Percentiles rank a stretch among this genome's conserved stretches.
phyloP scores from a whole-genome alignment of 2,113 vertebrate genomes.

The Lipophrys pholis region DNA sequence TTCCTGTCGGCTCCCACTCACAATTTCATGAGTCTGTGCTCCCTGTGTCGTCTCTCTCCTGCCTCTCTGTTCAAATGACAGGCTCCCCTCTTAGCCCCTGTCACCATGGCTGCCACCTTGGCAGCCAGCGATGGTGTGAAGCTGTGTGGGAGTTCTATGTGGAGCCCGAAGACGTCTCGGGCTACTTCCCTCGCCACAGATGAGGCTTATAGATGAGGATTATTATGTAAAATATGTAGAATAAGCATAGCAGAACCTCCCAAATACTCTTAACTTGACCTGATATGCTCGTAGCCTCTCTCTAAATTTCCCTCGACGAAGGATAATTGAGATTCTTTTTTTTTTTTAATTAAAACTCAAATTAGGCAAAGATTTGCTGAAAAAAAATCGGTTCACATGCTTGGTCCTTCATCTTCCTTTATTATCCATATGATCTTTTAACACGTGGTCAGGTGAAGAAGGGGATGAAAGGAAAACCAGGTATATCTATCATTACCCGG shows the following conservation, averaged over 20 bases:
- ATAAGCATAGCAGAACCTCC: not conserved
- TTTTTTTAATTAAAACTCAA: no score
- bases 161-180: slow-evolving; percentile 33
- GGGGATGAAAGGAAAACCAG: slow-evolving; percentile 51
- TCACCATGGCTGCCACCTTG: slow-evolving; percentile 68
- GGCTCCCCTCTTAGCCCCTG: slow-evolving; percentile 71
- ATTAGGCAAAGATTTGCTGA: no score
- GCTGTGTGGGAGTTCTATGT: slow-evolving; percentile 61
- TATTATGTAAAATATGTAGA: slow-evolving; percentile 20
- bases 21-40: slow-evolving; percentile 44
- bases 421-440: slow-evolving; percentile 49
- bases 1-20: slow-evolving; percentile 38
- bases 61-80: slow-evolving; percentile 66
- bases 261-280: not conserved
- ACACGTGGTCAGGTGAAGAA: slow-evolving; percentile 38
- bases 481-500: slow-evolving; percentile 72
- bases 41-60: slow-evolving; percentile 38
- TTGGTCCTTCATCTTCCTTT: slow-evolving; percentile 13
- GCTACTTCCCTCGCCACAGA: slow-evolving; percentile 32
- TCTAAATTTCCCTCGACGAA: not conserved
- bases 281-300: not conserved
- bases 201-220: slow-evolving; percentile 17
- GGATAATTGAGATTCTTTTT: no score
- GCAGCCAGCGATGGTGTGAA: slow-evolving; percentile 56
- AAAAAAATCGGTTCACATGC: not conserved